Percentiles rank a stretch among this genome's conserved stretches.
These are phyloP conservation scores for Taenioides sp. DNA, from an alignment of 2,797 vertebrate species.

Conservation along the genomic window DNA sequence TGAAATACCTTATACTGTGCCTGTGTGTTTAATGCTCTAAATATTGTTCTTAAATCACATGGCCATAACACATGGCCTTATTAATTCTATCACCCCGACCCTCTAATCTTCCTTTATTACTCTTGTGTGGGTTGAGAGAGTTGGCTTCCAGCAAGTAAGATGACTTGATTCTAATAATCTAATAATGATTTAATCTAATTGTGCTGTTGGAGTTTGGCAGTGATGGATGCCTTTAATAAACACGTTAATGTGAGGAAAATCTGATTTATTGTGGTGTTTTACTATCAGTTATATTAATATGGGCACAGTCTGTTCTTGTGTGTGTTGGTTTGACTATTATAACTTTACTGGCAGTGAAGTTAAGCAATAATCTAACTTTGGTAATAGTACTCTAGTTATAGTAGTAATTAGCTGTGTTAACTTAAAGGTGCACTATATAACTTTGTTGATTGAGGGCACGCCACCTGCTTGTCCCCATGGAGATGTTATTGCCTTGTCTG, in stretches of 20 bases:
- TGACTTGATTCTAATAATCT: constrained; percentile 43
- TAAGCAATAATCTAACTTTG: not conserved
- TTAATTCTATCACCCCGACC: constrained; percentile 6
- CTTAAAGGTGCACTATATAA: no score
- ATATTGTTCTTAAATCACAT: not conserved
- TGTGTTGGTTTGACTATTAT: not conserved
- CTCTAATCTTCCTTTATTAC: not conserved
- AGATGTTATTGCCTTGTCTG: no score
- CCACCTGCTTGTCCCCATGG: no score
- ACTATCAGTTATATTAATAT: not conserved
- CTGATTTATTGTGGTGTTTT: constrained; percentile 21
- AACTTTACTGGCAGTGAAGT: not conserved
- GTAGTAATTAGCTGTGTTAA: no score
- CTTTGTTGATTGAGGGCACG: no score
- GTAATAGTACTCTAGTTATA: no score
- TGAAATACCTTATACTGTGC: no score
- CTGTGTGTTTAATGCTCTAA: not conserved
- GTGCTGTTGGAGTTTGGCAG: constrained; percentile 8
- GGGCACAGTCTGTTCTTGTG: not conserved
- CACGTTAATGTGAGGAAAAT: constrained; percentile 29
- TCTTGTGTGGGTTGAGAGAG: constrained; percentile 27
- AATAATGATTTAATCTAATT: constrained; percentile 32
- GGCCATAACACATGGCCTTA: not conserved
- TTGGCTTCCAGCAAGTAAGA: constrained; percentile 31
- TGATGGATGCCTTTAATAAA: constrained; percentile 55